Base-by-base conservation (phyloP, 1,140 invertebrate genomes). In the Bombus picipes region DNA sequence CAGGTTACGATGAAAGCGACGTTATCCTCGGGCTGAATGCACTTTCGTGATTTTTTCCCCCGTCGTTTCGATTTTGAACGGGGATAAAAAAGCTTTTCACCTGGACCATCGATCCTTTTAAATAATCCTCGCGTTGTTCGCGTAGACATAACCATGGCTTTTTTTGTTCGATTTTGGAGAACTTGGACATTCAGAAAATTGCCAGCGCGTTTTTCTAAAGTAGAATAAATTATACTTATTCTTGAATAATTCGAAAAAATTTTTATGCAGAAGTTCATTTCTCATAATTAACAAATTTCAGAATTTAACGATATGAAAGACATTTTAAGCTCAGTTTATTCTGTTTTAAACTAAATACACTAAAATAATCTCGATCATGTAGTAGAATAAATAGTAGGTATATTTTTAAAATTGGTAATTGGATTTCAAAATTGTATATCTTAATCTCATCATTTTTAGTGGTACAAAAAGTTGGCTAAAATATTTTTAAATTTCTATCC, bases 1-100 rank as follows among this genome's bases (percentile, higher is more conserved):
- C 83, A 85, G 53, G 83, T 85, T 85, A 85, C 83, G 66, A 85
- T 85, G 76, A 85, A 85, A 85, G 83, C 83, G 68, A 68, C 77
- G 66, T 80, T 85, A 85, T 85, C 76, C 70, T 83, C 62, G 62
- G 6, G 43, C 15, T 15, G 39, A 57, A 70, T 80, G 83, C 83
- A 84, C 82, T 85, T 80, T 72, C 66, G 76, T 34, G 66, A 79
- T 85, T 85, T 85, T 85, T 85, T 72, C 47, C 34, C 72, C 25
- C 57, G 25, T 82, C 71, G 81, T 75, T 37, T 53, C 65, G 81
- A 68, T 71, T 85, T 85, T 43, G 83, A 32, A 18, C 22, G 28
- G 37, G n/a, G 66, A 78, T 79, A 22, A 43, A 79, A 85, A 85
- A 85, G 76, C 76, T 59, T 59, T 85, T 80, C 39, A 59, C 1